Evolutionary conservation across 2,888 invertebrate species (phyloP).

Genomic region (Prosapia bicincta): DNA sequence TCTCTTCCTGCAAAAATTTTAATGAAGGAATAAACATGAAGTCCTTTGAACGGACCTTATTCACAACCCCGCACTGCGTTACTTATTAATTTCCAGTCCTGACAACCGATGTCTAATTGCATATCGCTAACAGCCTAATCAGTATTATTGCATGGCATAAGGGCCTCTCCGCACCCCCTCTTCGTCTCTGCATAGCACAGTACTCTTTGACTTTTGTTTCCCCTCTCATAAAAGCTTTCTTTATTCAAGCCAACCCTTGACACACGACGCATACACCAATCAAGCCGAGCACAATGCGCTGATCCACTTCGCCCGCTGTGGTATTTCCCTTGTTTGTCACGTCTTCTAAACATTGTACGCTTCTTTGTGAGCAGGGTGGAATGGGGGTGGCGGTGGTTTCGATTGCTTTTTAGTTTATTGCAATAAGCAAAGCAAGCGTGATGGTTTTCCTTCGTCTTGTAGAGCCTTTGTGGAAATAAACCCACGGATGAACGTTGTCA

Average conservation of each 20-base stretch:
- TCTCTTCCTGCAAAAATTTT: too few species aligned
- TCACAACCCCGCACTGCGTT: too few species aligned
- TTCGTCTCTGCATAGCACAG: not conserved
- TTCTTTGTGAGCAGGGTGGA: not conserved
- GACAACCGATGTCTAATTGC: not conserved
- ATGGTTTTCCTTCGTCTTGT: not conserved
- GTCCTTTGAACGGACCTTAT: too few species aligned
- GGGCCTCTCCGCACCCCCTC: not conserved
- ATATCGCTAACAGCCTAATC: not conserved
- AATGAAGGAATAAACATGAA: too few species aligned
- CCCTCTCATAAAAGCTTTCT: not conserved
- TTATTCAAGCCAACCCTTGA: not conserved
- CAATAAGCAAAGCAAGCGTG: not conserved
- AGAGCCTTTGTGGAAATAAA: not conserved
- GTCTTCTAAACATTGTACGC: not conserved
- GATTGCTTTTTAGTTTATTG: not conserved
- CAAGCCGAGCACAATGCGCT: not conserved
- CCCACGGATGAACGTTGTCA: not conserved
- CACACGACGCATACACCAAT: not conserved
- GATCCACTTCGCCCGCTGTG: not conserved
- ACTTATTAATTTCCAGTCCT: not conserved
- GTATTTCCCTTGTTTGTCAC: not conserved
- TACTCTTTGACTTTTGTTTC: not conserved
- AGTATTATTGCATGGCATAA: not conserved
- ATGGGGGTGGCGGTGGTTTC: not conserved